phyloP scores from a whole-genome alignment of 37 sponge, comb jelly and placozoan genomes.

The Ianthella basta region DNA sequence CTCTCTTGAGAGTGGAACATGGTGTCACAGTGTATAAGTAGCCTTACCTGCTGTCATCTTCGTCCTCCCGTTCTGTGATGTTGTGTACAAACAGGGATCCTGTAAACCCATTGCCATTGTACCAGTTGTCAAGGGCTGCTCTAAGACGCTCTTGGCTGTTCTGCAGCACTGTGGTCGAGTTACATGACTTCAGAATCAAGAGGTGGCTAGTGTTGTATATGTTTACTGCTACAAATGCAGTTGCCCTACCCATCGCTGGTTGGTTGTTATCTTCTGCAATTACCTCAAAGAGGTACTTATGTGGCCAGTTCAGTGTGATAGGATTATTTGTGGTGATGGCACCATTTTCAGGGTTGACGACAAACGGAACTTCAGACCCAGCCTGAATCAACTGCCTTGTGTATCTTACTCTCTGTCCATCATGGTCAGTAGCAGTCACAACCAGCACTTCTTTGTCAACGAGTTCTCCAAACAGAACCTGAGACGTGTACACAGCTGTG shows the following conservation, averaged over 20 bases:
- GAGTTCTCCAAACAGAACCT: background rate
- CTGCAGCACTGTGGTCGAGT: conserved; percentile 5
- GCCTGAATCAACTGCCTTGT: background rate
- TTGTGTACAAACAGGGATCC: conserved; percentile 10
- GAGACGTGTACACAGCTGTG: conserved; percentile 20
- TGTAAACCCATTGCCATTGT: background rate
- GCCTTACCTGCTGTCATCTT: background rate
- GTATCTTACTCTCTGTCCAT: conserved; percentile 37
- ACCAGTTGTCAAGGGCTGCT: background rate
- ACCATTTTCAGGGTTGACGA: background rate
- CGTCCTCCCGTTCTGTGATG: background rate
- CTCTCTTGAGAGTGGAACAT: too few species aligned
- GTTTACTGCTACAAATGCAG: conserved; percentile 23
- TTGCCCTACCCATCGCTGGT: conserved; percentile 4
- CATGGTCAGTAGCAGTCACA: conserved; percentile 29
- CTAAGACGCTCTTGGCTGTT: conserved; percentile 6
- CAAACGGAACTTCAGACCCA: background rate
- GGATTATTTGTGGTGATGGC: background rate
- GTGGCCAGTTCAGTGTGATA: background rate
- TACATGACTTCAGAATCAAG: background rate
- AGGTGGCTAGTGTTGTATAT: conserved; percentile 47
- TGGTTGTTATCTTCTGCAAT: conserved; percentile 56
- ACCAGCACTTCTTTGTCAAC: background rate
- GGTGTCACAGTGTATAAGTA: too few species aligned
- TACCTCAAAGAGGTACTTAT: conserved; percentile 28